Conservation (phyloP, 2,113 vertebrate species). For the Amblyornis subalaris region DNA sequence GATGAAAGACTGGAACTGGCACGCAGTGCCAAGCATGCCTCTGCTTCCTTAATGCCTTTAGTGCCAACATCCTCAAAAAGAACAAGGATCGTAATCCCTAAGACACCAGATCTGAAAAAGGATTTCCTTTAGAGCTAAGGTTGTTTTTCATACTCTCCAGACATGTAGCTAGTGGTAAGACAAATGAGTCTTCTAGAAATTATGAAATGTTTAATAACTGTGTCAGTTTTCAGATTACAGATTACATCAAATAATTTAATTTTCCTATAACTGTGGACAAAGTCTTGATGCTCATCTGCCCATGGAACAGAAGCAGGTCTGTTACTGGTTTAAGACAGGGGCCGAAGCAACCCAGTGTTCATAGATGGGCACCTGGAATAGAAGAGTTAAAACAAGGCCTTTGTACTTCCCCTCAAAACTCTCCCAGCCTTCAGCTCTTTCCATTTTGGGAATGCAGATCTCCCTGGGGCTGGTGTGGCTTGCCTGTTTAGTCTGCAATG, state of each 20-base stretch:
- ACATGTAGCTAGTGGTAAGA: not conserved
- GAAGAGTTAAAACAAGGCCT: not conserved
- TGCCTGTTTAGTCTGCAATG: not conserved
- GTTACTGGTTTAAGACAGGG: not conserved
- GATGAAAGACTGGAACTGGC: constrained; percentile 38
- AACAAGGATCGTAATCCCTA: not conserved
- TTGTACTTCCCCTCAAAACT: not conserved
- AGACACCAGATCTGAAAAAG: constrained; percentile 21
- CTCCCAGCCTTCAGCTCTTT: not conserved
- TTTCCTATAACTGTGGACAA: not conserved
- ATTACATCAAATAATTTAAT: not conserved
- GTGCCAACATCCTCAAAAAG: constrained; percentile 46
- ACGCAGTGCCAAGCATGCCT: not conserved
- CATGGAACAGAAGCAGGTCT: not conserved
- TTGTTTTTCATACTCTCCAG: constrained; percentile 26
- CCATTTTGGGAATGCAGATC: not conserved
- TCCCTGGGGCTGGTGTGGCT: not conserved
- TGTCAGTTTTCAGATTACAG: not conserved
- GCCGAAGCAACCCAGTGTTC: not conserved
- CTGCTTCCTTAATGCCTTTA: constrained; percentile 29
- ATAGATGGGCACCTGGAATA: not conserved
- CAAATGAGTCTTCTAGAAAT: not conserved
- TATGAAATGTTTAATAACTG: not conserved
- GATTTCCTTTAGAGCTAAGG: constrained; percentile 39
- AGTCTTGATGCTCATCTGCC: not conserved